phyloP scores from a whole-genome alignment of 2,888 invertebrate species.

The Tupiocoris notatus region DNA sequence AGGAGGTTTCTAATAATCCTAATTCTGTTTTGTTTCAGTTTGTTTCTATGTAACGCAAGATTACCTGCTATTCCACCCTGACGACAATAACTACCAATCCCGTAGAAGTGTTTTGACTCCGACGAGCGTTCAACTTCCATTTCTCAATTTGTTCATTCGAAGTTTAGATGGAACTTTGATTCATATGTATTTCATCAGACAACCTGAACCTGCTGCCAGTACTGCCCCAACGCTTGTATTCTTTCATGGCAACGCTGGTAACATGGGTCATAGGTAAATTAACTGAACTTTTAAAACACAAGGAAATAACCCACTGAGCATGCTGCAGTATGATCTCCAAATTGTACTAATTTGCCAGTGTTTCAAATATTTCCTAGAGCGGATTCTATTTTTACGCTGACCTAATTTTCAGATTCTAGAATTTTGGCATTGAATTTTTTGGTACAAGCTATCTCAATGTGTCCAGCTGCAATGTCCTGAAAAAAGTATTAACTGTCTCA shows the following conservation, averaged over 20 bases:
- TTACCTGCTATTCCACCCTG: constrained; percentile 82
- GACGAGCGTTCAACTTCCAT: constrained; percentile 79
- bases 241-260: constrained; percentile 96
- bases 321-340: no score
- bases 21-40: constrained; percentile 58
- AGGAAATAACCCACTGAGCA: no score
- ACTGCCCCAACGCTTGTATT: constrained; percentile 81
- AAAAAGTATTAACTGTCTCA: no score
- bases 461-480: no score
- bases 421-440: no score
- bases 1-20: neutral
- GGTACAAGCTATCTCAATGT: no score
- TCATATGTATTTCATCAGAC: constrained; percentile 79
- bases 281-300: no score
- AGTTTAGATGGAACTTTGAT: constrained; percentile 74
- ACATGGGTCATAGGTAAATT: constrained; percentile 94
- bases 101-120: constrained; percentile 85
- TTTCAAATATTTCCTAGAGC: no score
- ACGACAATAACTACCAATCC: constrained; percentile 86
- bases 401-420: no score
- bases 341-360: no score
- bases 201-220: constrained; percentile 65
- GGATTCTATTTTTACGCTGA: no score
- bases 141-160: constrained; percentile 76
- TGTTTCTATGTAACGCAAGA: constrained; percentile 85